These are phyloP conservation scores for Aethina tumida DNA, from an alignment of 1,140 invertebrate genomes.

Conservation along the genomic window DNA sequence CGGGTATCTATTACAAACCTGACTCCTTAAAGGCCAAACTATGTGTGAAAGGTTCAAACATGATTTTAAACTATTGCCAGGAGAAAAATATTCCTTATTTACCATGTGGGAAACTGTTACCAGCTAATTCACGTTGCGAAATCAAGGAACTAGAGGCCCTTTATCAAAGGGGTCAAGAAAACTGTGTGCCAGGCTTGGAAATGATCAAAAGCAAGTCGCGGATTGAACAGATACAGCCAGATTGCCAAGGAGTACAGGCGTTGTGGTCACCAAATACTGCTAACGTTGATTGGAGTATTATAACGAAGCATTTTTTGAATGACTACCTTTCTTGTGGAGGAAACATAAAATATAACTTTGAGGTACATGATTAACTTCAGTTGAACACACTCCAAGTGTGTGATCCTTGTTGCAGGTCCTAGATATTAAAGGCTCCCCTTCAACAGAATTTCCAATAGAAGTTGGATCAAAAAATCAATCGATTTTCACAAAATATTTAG, in stretches of 20 bases:
- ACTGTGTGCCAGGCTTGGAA: slow-evolving; percentile 77
- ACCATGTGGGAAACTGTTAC: slow-evolving; percentile 93
- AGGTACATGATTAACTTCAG: slow-evolving; percentile 40
- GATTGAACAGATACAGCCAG: slow-evolving; percentile 76
- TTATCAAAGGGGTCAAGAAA: slow-evolving; percentile 72
- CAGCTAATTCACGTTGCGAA: slow-evolving; percentile 69
- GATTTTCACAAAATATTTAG: slow-evolving; percentile 11
- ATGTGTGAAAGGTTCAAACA: slow-evolving; percentile 76
- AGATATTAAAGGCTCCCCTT: slow-evolving; percentile 3
- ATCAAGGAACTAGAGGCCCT: slow-evolving; percentile 61
- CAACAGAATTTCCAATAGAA: slow-evolving; percentile 9
- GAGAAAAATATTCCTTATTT: slow-evolving; percentile 86
- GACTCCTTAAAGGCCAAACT: slow-evolving; percentile 86
- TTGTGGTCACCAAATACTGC: slow-evolving; percentile 96
- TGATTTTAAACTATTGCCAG: slow-evolving; percentile 84
- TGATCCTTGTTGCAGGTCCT: slow-evolving; percentile 8
- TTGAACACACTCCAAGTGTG: slow-evolving; percentile 1
- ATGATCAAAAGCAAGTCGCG: slow-evolving; percentile 65
- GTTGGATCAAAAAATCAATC: slow-evolving; percentile 9
- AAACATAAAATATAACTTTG: slow-evolving; percentile 66
- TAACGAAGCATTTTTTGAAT: slow-evolving; percentile 73
- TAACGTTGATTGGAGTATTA: slow-evolving; percentile 88
- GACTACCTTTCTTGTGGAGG: slow-evolving; percentile 79
- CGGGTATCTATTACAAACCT: slow-evolving; percentile 87
- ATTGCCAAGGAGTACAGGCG: slow-evolving; percentile 87